Percentiles rank a stretch among this genome's conserved stretches.
Evolutionary conservation across 2,888 invertebrate species (phyloP).

Genomic region (Mesorhabditis sp.): DNA sequence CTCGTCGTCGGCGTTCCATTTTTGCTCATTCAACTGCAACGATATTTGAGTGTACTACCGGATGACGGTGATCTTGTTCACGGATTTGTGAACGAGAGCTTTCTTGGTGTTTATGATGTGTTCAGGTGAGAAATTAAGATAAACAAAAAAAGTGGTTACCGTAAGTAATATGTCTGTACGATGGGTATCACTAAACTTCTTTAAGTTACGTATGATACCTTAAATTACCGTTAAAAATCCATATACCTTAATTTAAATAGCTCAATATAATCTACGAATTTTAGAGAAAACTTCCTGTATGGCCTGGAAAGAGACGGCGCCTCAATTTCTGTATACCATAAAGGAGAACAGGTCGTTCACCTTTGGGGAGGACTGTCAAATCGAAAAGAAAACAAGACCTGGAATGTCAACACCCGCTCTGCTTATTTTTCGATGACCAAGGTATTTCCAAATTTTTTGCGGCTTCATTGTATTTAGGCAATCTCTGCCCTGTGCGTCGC

Average conservation of each 20-base stretch:
- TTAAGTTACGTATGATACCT: neutral
- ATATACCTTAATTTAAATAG: no score
- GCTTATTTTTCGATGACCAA: slow-evolving; percentile 60
- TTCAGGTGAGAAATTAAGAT: slow-evolving; percentile 27
- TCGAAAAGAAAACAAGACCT: slow-evolving; percentile 47
- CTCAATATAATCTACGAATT: slow-evolving; percentile 9
- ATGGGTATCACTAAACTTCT: neutral
- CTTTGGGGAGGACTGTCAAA: slow-evolving; percentile 61
- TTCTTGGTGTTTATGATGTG: slow-evolving; percentile 23
- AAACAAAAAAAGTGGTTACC: neutral
- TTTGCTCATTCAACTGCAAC: slow-evolving; percentile 6
- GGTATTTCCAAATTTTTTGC: slow-evolving; percentile 22
- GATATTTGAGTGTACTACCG: neutral
- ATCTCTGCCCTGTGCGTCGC: slow-evolving; percentile 47
- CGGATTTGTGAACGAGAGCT: slow-evolving; percentile 29
- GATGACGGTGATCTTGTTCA: slow-evolving; percentile 23
- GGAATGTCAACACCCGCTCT: slow-evolving; percentile 59
- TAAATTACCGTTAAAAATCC: neutral
- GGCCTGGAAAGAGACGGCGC: slow-evolving; percentile 59
- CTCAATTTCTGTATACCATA: slow-evolving; percentile 59
- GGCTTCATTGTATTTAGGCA: slow-evolving; percentile 22
- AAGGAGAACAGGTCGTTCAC: slow-evolving; percentile 59
- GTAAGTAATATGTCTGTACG: neutral
- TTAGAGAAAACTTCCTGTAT: slow-evolving; percentile 57
- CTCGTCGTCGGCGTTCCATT: neutral